Evolutionary conservation across 2,888 invertebrate species (phyloP).

Genomic region (Xanthia togata): DNA sequence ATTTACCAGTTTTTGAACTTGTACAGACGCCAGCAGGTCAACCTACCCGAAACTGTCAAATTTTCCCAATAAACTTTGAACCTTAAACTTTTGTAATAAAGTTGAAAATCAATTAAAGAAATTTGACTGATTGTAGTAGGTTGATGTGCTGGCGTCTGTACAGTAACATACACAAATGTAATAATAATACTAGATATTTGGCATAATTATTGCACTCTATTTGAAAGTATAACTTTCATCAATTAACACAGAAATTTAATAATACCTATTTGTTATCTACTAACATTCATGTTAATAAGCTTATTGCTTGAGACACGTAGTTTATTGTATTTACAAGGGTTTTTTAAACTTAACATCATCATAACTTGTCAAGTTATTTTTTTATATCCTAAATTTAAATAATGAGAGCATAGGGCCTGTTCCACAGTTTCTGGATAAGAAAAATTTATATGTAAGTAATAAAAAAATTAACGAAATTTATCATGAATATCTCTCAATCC

Average conservation of each 20-base stretch:
- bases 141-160: no score
- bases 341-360: constrained; percentile 46
- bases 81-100: no score
- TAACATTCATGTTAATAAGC: constrained; percentile 62
- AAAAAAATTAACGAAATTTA: no score
- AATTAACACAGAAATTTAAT: constrained; percentile 41
- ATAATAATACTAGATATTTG: constrained; percentile 44
- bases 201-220: constrained; percentile 49
- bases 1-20: neutral
- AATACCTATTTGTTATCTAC: constrained; percentile 54
- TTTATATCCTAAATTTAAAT: constrained; percentile 36
- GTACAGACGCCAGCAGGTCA: no score
- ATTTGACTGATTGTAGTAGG: no score
- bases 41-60: no score
- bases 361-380: constrained; percentile 40
- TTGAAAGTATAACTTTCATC: constrained; percentile 52
- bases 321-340: constrained; percentile 70
- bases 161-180: constrained; percentile 34
- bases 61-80: no score
- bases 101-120: no score
- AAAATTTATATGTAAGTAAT: no score
- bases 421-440: neutral
- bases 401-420: neutral
- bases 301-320: constrained; percentile 88
- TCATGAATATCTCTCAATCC: no score